Evolutionary conservation across 1,140 invertebrate genomes (phyloP).

Genomic region (Spodoptera litura): DNA sequence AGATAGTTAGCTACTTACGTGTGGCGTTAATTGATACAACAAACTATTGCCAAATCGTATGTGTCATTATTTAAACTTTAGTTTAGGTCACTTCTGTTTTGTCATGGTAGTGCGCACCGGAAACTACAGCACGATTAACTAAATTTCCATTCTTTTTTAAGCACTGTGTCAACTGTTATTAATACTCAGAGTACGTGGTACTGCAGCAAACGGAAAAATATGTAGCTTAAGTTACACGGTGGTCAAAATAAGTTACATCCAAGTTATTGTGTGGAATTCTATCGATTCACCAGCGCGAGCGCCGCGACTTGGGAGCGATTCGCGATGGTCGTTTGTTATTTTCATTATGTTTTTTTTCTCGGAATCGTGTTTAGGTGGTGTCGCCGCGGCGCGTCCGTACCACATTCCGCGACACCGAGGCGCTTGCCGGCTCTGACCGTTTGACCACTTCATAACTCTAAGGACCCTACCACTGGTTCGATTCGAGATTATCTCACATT

Average conservation of each 20-base stretch:
- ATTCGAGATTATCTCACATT: slow-evolving; percentile 32
- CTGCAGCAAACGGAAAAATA: too few relatives aligned
- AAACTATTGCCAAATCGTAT: slow-evolving; percentile 6
- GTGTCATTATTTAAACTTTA: slow-evolving; percentile 15
- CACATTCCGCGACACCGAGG: slow-evolving; percentile 76
- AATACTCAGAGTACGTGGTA: neutral
- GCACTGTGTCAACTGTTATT: neutral
- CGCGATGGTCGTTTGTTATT: slow-evolving; percentile 54
- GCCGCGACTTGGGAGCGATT: slow-evolving; percentile 48
- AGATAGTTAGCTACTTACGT: slow-evolving; percentile 2
- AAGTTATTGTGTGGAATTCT: slow-evolving; percentile 36
- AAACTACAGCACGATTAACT: slow-evolving; percentile 8
- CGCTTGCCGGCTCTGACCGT: slow-evolving; percentile 62
- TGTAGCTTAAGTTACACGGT: neutral
- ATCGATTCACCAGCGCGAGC: slow-evolving; percentile 30
- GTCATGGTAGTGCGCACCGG: neutral
- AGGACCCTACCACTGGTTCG: slow-evolving; percentile 47
- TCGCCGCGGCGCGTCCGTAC: slow-evolving; percentile 62
- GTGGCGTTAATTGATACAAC: neutral
- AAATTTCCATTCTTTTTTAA: neutral
- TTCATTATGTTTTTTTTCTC: slow-evolving; percentile 62
- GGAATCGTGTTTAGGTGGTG: slow-evolving; percentile 70
- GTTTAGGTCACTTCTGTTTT: neutral
- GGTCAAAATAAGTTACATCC: slow-evolving; percentile 8
- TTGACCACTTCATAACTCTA: slow-evolving; percentile 63